Evolutionary conservation across 2,888 invertebrate species (phyloP), one percentile per base, ranked within the genome.

Genomic region (Macaria liturata): DNA sequence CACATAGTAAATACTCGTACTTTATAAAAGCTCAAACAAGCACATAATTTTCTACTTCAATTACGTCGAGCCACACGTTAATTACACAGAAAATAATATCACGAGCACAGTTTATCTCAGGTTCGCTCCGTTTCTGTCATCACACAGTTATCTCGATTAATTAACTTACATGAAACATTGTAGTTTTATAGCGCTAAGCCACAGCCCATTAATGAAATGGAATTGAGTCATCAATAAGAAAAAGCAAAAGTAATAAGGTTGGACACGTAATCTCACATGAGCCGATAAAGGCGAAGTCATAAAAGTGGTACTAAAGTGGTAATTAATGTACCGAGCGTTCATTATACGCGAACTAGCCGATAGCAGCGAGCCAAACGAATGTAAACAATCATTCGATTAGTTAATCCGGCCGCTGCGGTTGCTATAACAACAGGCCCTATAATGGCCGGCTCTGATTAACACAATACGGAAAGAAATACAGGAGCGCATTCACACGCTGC

Each of bases 341-440:
- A 84, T 88, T 87, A 85, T 80, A 83, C 83, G 81, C 80, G 77
- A 76, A 75, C 78, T 74, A 77, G 77, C 74, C 75, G 78, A 70
- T 78, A 78, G 74, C 75, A 76, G 74, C 75, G 71, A 80, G 72
- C 73, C 72, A 74, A 81, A 79, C 78, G 72, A 82, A 80, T 80
- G 79, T 83, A 83, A 84, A 86, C 86, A 87, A 86, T 87, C 79
- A 85, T 84, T 82, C 83, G 83, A 88, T 86, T 84, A 84, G 82
- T 85, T 83, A 80, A 81, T 81, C 79, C 75, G 76, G 76, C 75
- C 76, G 72, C 73, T 59, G 75, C 74, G 70, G 73, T 73, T 74
- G 75, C 69, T 71, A 78, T 78, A 79, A 76, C 74, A 68, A 71
- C 62, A 59, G 58, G 68, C 75, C 5, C 34, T 37, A 78, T 78